Evolutionary conservation across 2,888 invertebrate species (phyloP).

Genomic region (Megamerina dolium): DNA sequence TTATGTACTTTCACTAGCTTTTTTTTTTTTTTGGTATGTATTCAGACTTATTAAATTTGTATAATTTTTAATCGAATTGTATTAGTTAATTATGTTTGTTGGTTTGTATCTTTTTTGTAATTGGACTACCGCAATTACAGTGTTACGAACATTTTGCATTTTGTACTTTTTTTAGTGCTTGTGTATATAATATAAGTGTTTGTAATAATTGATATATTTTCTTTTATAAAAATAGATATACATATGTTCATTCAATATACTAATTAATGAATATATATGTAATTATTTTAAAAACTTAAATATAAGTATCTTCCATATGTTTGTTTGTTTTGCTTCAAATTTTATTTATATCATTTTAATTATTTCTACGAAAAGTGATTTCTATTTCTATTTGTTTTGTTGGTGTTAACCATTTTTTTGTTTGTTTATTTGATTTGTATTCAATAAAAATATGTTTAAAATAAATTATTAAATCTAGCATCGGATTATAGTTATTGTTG

Average conservation of each 20-base stretch:
- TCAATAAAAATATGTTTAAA: neutral
- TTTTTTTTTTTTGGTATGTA: conserved; percentile 13
- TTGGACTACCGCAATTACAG: conserved; percentile 25
- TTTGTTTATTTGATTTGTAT: conserved; percentile 18
- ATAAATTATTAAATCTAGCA: too few species aligned
- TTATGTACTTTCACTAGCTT: too few species aligned
- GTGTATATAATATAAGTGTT: conserved; percentile 24
- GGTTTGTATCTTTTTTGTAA: conserved; percentile 17
- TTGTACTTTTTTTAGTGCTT: conserved; percentile 35
- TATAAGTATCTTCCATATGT: conserved; percentile 40
- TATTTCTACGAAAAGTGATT: too few species aligned
- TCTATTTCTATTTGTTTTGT: conserved; percentile 19
- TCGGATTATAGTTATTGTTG: too few species aligned
- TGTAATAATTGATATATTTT: too few species aligned
- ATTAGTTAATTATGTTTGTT: conserved; percentile 21
- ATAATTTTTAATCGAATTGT: conserved; percentile 16
- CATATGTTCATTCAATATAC: conserved; percentile 16
- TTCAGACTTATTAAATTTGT: conserved; percentile 21
- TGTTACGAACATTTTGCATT: conserved; percentile 26
- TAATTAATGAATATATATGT: conserved; percentile 16
- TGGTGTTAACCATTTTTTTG: conserved; percentile 17
- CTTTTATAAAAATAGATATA: too few species aligned
- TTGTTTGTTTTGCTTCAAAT: conserved; percentile 45
- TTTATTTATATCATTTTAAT: too few species aligned
- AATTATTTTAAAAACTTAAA: conserved; percentile 12